Percentiles rank a stretch among this genome's conserved stretches.
Evolutionary conservation across 2,113 vertebrate genomes (phyloP).

Genomic region (Leptodactylus fuscus): DNA sequence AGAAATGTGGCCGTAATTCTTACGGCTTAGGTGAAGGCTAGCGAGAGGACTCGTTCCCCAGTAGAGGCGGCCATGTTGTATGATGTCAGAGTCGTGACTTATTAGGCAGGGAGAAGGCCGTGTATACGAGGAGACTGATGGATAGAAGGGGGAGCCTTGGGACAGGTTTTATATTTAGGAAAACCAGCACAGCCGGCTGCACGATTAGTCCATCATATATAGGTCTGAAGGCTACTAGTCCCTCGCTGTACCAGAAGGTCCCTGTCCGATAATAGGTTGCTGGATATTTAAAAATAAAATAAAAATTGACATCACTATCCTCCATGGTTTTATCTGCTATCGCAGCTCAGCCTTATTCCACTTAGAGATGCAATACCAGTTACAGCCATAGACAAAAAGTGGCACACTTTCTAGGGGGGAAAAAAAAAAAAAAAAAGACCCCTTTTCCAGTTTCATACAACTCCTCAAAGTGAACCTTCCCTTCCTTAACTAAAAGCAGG

Average conservation of each 20-base stretch:
- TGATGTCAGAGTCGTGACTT: too few species aligned
- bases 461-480: too few species aligned
- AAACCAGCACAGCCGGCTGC: constrained; percentile 6
- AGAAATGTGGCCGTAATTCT: neutral
- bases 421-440: too few species aligned
- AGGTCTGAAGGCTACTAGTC: neutral
- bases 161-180: neutral
- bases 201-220: neutral
- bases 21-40: neutral
- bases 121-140: neutral
- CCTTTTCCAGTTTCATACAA: too few species aligned
- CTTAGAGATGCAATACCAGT: too few species aligned
- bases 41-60: neutral
- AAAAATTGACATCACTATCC: too few species aligned
- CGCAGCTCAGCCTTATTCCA: too few species aligned
- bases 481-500: too few species aligned
- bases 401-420: too few species aligned
- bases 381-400: too few species aligned
- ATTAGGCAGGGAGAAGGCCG: neutral
- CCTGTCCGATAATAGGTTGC: neutral
- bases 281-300: neutral
- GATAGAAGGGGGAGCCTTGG: neutral
- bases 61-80: neutral
- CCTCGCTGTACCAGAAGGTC: neutral
- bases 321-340: too few species aligned